Evolutionary conservation across 1,140 invertebrate genomes (phyloP), one percentile per base, ranked within the genome.

Genomic region (Gryon sp.): DNA sequence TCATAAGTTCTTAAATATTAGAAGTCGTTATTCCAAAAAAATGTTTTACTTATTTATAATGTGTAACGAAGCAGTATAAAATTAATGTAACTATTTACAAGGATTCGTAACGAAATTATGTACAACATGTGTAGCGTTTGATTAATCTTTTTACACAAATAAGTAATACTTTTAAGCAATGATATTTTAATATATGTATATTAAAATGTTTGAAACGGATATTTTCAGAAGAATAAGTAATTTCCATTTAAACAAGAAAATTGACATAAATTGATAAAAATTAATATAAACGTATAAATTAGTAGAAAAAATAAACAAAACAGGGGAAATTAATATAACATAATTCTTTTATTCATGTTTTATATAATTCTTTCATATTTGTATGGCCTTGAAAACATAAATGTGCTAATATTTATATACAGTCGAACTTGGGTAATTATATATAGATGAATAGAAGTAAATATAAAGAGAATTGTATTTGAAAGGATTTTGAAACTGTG

Each of bases 21-120:
- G 60, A 38, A 32, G 43, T 43, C 24, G 32, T 53, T 52, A 66
- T 55, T 38, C 36, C 48, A 53, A 66, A 53, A 40, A 63, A n/a
- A n/a, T 26, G 24, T 34, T 43, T 55, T 41, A n/a, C n/a, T 40
- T 24, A 2, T 38, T 2, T 38, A 38, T 38, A 50, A n/a, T 24
- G 50, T 53, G 38, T 53, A 53, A 53, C 34, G 34, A 53, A 6
- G 12, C 19, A 60, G 50, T 50, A 18, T 65, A 46, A 52, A 50
- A 32, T 45, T 8, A 46, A 46, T 26, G 26, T 26, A 18, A 26
- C 30, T 46, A 59, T 32, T 9, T 7, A 28, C 5, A 5, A 12
- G 30, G 22, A 26, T 26, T 38, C 48, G 48, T 62, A 38, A 38
- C 38, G 28, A 38, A 62, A 59, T 19, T 46, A 26, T 38, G 22